Percentiles rank a stretch among this genome's conserved stretches.
phyloP scores from a whole-genome alignment of 2,888 invertebrate genomes.

The Sphecodes monilicornis region DNA sequence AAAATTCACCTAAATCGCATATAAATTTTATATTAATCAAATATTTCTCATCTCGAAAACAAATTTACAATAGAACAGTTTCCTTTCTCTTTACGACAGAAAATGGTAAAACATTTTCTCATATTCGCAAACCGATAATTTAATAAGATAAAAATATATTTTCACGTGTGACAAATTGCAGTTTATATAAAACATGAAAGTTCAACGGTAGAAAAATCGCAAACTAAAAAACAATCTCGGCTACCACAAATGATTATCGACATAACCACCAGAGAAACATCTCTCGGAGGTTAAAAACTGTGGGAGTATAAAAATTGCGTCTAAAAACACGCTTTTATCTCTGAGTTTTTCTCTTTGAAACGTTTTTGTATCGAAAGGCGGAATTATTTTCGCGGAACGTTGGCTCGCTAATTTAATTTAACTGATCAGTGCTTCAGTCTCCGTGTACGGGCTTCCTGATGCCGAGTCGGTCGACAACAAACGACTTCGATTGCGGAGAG shows the following conservation, averaged over 20 bases:
- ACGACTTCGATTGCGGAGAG: background rate
- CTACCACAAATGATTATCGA: no score
- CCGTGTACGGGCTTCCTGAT: background rate
- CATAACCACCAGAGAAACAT: background rate
- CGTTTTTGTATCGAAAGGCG: background rate
- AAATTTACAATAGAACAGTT: background rate
- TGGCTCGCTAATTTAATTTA: conserved; percentile 4
- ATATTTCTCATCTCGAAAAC: background rate
- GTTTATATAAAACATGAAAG: no score
- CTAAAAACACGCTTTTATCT: background rate
- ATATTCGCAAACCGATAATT: background rate
- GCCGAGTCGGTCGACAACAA: background rate
- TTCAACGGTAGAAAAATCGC: no score
- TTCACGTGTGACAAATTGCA: background rate
- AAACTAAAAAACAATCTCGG: no score
- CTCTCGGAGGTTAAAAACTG: background rate
- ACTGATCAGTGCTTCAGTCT: background rate
- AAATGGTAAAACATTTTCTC: background rate
- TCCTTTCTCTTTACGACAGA: background rate
- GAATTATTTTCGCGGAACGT: background rate
- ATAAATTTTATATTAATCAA: background rate
- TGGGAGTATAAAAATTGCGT: background rate
- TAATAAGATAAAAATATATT: background rate
- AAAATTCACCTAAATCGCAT: background rate
- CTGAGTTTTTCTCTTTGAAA: background rate